These are phyloP conservation scores for Subanguina moxae DNA, from an alignment of 1,140 invertebrate species.

Conservation along the genomic window DNA sequence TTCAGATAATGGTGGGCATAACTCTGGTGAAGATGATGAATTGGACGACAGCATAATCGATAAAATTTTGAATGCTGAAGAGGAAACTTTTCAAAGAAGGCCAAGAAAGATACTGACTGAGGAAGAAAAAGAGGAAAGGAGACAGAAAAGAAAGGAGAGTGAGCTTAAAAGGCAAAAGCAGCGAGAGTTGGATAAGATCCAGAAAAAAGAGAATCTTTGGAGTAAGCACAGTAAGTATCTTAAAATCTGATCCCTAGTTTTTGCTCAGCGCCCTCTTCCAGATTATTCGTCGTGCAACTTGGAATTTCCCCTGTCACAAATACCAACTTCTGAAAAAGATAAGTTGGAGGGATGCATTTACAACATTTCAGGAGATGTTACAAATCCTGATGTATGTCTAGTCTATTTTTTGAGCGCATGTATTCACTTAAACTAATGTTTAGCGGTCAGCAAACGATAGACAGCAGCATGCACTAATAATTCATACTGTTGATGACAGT, in stretches of 20 bases:
- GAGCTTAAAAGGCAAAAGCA: conserved; percentile 9
- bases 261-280: neutral
- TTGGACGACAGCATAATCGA: neutral
- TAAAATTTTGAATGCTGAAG: neutral
- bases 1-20: too few relatives aligned
- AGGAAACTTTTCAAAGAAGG: neutral
- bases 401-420: neutral
- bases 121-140: conserved; percentile 7
- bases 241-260: neutral
- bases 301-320: neutral
- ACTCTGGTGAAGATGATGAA: too few relatives aligned
- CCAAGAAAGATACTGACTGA: neutral
- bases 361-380: conserved; percentile 23
- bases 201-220: conserved; percentile 13
- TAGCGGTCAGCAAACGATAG: conserved; percentile 13
- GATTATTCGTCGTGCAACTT: conserved; percentile 4
- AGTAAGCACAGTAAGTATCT: conserved; percentile 3
- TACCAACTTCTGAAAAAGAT: too few relatives aligned
- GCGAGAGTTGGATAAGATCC: neutral
- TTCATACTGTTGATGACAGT: conserved; percentile 28
- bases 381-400: conserved; percentile 8
- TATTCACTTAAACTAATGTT: neutral
- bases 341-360: conserved; percentile 10
- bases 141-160: neutral
- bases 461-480: conserved; percentile 12